Conservation (phyloP, 2,113 vertebrate genomes). For the Dinomys branickii region DNA sequence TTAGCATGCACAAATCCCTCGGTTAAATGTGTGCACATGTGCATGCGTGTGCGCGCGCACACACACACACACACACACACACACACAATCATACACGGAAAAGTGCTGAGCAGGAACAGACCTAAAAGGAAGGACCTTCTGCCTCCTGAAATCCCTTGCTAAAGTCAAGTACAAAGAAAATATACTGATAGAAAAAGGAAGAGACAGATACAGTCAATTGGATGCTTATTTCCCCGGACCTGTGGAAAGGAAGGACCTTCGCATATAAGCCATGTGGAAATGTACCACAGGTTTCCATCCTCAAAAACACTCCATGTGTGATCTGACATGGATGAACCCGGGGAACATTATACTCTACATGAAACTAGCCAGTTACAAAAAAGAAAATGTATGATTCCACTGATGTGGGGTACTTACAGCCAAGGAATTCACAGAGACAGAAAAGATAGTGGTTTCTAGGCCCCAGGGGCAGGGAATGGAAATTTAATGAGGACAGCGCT, state of each 20-base stretch:
- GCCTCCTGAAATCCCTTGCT: background rate
- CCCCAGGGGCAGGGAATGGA: background rate
- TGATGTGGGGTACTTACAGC: background rate
- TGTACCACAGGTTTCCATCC: background rate
- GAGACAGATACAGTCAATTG: background rate
- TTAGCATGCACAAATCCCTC: background rate
- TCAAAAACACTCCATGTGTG: background rate
- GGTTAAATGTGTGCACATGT: background rate
- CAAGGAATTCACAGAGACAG: background rate
- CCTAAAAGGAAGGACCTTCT: background rate
- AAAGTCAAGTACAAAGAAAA: background rate
- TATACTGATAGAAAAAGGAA: background rate
- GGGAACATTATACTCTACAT: no score
- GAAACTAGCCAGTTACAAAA: slow-evolving; percentile 20
- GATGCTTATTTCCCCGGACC: background rate
- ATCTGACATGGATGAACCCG: background rate
- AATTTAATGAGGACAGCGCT: background rate
- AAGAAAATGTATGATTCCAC: background rate
- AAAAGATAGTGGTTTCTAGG: background rate
- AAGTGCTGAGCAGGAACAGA: background rate
- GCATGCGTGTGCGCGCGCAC: fast-evolving
- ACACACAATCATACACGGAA: background rate
- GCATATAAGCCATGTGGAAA: background rate
- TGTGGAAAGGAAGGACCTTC: background rate
- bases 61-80: background rate